Evolutionary conservation across 2,113 vertebrate species (phyloP).

Genomic region (Chroicocephalus ridibundus): DNA sequence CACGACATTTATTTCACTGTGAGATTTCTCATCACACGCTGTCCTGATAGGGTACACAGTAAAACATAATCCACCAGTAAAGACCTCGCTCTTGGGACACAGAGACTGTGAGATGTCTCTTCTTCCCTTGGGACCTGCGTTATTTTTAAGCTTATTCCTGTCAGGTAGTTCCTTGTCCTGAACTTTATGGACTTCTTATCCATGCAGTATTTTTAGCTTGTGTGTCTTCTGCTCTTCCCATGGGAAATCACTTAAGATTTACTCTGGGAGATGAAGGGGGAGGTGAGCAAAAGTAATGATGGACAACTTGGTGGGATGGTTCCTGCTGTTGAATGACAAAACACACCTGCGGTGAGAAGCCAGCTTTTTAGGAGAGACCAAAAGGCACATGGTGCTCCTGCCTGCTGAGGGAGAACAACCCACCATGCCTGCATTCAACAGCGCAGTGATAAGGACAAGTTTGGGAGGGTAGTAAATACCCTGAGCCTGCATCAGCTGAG

Average conservation of each 20-base stretch:
- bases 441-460: neutral
- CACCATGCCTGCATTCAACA: neutral
- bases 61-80: neutral
- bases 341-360: neutral
- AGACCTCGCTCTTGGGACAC: neutral
- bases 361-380: neutral
- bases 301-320: neutral
- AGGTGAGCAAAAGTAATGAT: neutral
- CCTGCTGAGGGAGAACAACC: neutral
- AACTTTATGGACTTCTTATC: neutral
- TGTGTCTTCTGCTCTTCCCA: neutral
- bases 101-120: neutral
- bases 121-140: neutral
- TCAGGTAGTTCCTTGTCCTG: neutral
- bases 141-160: neutral
- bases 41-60: neutral
- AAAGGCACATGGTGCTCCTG: neutral
- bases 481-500: neutral
- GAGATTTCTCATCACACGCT: neutral
- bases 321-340: neutral
- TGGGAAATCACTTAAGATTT: neutral
- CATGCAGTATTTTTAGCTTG: neutral
- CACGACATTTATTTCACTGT: neutral
- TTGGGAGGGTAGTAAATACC: neutral
- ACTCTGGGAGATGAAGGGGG: neutral